A percentile compares a stretch with the other conserved stretches of the same genome.
Evolutionary conservation across 2,113 vertebrate species (phyloP).

Genomic region (Todiramphus chloris): DNA sequence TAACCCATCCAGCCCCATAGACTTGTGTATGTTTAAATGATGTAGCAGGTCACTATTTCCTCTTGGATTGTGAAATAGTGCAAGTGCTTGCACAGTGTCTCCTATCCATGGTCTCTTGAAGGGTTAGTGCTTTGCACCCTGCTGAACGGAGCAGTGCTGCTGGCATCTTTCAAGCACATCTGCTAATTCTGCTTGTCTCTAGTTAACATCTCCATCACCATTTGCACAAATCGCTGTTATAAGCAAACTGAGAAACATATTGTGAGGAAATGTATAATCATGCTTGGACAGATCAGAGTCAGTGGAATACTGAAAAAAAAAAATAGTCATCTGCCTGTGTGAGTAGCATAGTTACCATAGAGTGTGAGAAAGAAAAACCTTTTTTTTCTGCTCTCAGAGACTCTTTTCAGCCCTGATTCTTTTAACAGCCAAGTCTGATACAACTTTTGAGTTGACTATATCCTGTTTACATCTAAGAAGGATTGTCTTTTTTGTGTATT

Average conservation of each 20-base stretch:
- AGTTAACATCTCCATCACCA: not conserved
- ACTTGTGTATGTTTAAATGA: too few species aligned
- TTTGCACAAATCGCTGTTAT: not conserved
- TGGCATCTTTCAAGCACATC: not conserved
- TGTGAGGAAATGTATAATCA: not conserved
- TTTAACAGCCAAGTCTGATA: not conserved
- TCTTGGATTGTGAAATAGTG: too few species aligned
- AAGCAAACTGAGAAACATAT: not conserved
- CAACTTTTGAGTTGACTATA: not conserved
- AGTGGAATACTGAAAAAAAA: not conserved
- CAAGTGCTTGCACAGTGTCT: not conserved
- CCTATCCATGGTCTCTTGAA: rapidly evolving
- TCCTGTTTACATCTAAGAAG: not conserved
- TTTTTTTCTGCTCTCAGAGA: not conserved
- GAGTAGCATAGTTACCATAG: not conserved
- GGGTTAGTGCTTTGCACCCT: not conserved
- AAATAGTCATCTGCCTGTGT: not conserved
- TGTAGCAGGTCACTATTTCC: too few species aligned
- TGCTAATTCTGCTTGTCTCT: not conserved
- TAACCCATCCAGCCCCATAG: too few species aligned
- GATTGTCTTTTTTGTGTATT: not conserved
- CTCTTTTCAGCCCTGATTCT: not conserved
- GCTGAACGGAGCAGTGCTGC: not conserved
- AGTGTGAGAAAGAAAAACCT: not conserved
- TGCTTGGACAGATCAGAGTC: not conserved